Conservation (phyloP, 2,797 vertebrate genomes). For the Anisognathus igniventris region DNA sequence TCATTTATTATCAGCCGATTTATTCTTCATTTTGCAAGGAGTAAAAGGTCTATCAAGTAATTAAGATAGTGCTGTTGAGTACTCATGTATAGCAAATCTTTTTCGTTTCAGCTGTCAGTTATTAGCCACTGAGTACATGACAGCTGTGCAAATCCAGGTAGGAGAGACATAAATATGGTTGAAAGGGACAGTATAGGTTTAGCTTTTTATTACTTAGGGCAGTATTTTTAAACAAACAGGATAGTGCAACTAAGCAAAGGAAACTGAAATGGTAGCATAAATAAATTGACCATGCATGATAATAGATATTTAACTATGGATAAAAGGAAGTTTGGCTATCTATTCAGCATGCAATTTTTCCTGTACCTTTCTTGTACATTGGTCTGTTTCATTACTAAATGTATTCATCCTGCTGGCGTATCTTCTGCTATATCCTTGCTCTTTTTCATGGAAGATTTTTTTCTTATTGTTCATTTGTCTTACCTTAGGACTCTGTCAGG, state of each 20-base stretch:
- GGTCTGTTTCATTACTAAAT: background rate
- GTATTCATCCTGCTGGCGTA: background rate
- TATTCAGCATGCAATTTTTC: background rate
- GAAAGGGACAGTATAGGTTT: background rate
- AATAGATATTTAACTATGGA: background rate
- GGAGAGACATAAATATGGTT: background rate
- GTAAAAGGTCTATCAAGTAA: background rate
- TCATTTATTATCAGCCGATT: background rate
- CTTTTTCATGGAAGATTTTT: background rate
- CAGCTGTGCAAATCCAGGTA: background rate
- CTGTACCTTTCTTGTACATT: background rate
- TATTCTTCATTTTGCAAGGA: background rate
- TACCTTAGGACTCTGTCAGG: background rate
- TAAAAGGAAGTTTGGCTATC: background rate
- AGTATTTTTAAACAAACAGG: background rate
- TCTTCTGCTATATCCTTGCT: background rate
- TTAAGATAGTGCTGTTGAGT: background rate
- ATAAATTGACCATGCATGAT: background rate
- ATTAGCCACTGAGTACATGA: background rate
- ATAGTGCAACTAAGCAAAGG: background rate
- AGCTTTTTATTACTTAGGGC: background rate
- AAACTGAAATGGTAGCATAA: background rate
- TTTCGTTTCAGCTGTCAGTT: background rate
- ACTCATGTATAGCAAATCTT: background rate
- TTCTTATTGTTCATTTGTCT: background rate